Conservation (phyloP, 1,140 invertebrate species). For the Penaeus chinensis region DNA sequence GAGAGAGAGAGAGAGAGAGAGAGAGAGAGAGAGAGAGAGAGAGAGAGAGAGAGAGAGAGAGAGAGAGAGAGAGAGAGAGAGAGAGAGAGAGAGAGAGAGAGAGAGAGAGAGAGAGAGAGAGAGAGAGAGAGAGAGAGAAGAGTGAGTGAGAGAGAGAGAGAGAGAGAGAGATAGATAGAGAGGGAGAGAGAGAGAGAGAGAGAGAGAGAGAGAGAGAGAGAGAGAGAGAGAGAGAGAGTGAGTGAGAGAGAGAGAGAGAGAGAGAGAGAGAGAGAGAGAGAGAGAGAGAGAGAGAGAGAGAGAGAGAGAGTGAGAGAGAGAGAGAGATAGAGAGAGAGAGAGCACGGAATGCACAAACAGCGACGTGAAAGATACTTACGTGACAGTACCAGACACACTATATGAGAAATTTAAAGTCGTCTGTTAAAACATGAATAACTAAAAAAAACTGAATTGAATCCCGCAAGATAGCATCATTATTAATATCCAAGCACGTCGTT, state of each 20-base stretch:
- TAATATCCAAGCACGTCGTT: too few species aligned
- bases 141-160: background rate
- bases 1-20: background rate
- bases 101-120: too few species aligned
- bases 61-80: background rate
- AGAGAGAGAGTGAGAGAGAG: conserved; percentile 13
- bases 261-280: background rate
- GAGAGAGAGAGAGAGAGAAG: too few species aligned
- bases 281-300: conserved; percentile 8
- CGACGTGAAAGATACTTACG: background rate
- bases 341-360: background rate
- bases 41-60: background rate
- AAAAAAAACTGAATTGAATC: too few species aligned
- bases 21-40: background rate
- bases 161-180: background rate
- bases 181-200: background rate
- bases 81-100: background rate
- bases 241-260: too few species aligned
- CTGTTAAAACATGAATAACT: too few species aligned
- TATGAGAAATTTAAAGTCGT: background rate
- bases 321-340: background rate
- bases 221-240: too few species aligned
- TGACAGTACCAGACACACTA: background rate
- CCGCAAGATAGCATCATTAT: too few species aligned
- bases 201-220: background rate